These are phyloP conservation scores for Chloroceryle inda DNA, from an alignment of 2,797 vertebrate species.

Conservation along the genomic window DNA sequence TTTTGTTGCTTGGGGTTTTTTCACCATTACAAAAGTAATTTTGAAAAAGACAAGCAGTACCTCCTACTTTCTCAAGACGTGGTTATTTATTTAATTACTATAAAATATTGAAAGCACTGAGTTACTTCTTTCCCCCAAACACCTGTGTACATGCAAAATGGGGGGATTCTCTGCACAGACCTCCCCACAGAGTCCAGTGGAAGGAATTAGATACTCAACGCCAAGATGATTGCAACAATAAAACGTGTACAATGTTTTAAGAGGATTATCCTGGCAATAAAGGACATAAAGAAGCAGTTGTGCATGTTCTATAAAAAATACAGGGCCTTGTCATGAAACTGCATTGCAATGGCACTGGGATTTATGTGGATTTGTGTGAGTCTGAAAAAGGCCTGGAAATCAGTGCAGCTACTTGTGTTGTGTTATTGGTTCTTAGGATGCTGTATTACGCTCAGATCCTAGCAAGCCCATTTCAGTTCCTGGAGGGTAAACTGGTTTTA, in stretches of 20 bases:
- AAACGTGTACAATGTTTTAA: background rate
- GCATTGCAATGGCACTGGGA: background rate
- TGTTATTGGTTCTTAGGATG: background rate
- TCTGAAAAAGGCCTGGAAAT: background rate
- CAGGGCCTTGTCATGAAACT: background rate
- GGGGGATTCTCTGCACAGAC: background rate
- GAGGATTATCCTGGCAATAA: background rate
- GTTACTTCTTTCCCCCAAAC: background rate
- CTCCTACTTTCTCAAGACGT: background rate
- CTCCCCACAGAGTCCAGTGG: background rate
- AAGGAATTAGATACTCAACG: background rate
- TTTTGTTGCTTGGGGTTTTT: too few relatives aligned
- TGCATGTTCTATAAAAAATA: background rate
- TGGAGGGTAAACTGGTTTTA: background rate
- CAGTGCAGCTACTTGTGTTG: background rate
- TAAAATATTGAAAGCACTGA: background rate
- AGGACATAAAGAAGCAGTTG: background rate
- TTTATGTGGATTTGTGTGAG: background rate
- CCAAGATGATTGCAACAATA: background rate
- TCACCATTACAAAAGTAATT: background rate
- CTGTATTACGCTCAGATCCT: background rate
- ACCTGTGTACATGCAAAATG: background rate
- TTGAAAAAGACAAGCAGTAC: background rate
- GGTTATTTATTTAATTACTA: background rate
- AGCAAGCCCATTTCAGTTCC: background rate